phyloP scores from a whole-genome alignment of 2,797 vertebrate species.

The Galaxias olidus region DNA sequence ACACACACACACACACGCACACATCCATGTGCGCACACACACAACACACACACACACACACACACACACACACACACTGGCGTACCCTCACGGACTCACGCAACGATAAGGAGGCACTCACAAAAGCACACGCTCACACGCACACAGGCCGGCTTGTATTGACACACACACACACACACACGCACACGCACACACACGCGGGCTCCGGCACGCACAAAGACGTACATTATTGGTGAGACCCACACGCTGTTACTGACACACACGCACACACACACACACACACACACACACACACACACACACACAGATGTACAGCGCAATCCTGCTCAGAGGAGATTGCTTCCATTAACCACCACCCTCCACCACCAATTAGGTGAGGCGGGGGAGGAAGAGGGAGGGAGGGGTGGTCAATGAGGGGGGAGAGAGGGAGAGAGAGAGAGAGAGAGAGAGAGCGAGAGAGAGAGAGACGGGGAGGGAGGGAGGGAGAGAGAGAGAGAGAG shows the following conservation, averaged over 20 bases:
- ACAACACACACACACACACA: too few relatives aligned
- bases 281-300: constrained; percentile 5
- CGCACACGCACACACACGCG: background rate
- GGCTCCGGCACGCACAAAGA: too few relatives aligned
- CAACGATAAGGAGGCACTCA: too few relatives aligned
- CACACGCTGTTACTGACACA: constrained; percentile 1
- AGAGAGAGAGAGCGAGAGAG: background rate
- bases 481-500: background rate
- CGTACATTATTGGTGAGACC: background rate
- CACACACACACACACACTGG: too few relatives aligned
- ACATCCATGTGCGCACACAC: too few relatives aligned
- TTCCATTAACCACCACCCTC: constrained; percentile 15
- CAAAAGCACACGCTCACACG: background rate
- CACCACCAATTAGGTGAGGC: constrained; percentile 4
- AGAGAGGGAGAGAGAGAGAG: background rate
- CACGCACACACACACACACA: background rate
- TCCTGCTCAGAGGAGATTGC: constrained; percentile 1
- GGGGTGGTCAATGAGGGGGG: constrained; percentile 5
- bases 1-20: too few relatives aligned
- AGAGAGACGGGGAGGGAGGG: background rate
- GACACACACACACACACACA: background rate
- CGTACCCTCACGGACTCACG: too few relatives aligned
- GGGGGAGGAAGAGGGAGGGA: background rate
- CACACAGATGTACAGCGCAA: background rate
- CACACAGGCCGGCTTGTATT: too few relatives aligned